Percentiles rank a stretch among this genome's conserved stretches.
phyloP scores from a whole-genome alignment of 2,888 invertebrate genomes.

The Mechanitis messenoides region DNA sequence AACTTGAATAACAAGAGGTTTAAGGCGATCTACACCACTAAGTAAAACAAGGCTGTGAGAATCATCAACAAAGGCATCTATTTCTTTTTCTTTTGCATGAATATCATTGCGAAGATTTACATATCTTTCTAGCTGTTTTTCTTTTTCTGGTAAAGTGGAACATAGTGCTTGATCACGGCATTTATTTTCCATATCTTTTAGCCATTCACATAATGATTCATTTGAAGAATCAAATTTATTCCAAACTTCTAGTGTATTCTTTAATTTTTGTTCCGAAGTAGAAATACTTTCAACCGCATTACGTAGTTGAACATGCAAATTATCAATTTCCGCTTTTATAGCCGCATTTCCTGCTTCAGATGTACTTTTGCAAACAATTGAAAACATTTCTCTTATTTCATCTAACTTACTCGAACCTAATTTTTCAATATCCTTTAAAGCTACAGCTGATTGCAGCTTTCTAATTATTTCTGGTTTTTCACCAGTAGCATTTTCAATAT shows the following conservation, averaged over 20 bases:
- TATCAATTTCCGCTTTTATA: constrained; percentile 83
- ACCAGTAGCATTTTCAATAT: constrained; percentile 89
- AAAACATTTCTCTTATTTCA: constrained; percentile 81
- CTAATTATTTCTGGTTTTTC: constrained; percentile 88
- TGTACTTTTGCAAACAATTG: constrained; percentile 84
- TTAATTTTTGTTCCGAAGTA: constrained; percentile 83
- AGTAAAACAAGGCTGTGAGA: constrained; percentile 90
- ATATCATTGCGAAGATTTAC: constrained; percentile 86
- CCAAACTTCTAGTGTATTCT: constrained; percentile 88
- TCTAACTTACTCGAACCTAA: constrained; percentile 80
- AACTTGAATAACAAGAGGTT: constrained; percentile 92
- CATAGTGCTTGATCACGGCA: constrained; percentile 91
- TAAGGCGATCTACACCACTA: constrained; percentile 89
- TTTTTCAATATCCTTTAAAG: constrained; percentile 80
- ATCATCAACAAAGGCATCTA: constrained; percentile 92
- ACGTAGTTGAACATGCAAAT: constrained; percentile 80
- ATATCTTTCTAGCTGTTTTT: constrained; percentile 82
- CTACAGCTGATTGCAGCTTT: constrained; percentile 80
- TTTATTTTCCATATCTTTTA: constrained; percentile 87
- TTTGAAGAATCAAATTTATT: constrained; percentile 88
- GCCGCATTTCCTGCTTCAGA: constrained; percentile 85
- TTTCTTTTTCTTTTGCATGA: constrained; percentile 86
- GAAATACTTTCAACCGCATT: constrained; percentile 82
- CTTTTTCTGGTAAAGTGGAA: constrained; percentile 88
- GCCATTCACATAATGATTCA: constrained; percentile 90